Conservation (phyloP, 2,113 vertebrate species). For the Pomatostomus ruficeps region DNA sequence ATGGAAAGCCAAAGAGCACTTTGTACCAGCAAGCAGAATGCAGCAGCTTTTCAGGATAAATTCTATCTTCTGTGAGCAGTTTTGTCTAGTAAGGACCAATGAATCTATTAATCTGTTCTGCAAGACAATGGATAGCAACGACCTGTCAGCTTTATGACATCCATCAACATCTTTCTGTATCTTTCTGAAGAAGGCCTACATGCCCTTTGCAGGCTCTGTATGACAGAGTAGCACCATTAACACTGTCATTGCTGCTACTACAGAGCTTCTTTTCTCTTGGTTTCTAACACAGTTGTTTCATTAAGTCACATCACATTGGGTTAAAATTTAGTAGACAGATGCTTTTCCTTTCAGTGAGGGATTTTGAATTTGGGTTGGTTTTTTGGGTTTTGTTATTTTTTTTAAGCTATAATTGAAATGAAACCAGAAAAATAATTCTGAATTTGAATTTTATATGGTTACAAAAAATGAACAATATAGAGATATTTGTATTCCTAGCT, state of each 20-base stretch:
- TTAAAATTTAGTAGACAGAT: neutral
- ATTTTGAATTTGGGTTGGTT: neutral
- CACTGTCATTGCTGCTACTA: neutral
- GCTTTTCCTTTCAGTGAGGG: neutral
- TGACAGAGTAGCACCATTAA: neutral
- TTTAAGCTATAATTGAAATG: neutral
- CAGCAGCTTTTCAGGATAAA: slow-evolving; percentile 24
- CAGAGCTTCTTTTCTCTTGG: neutral
- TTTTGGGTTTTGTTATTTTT: neutral
- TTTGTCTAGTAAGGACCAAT: slow-evolving; percentile 41
- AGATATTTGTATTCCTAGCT: neutral
- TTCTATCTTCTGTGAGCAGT: slow-evolving; percentile 23
- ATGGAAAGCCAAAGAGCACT: slow-evolving; percentile 16
- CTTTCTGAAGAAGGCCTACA: neutral
- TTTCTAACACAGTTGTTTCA: neutral
- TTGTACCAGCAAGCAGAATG: slow-evolving; percentile 54
- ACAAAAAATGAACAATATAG: neutral
- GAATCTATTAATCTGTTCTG: slow-evolving; percentile 38
- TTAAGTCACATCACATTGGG: neutral
- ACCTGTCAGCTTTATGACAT: slow-evolving; percentile 5
- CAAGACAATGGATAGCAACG: neutral
- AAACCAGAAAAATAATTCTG: neutral
- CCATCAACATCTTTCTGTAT: neutral
- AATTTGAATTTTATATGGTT: neutral
- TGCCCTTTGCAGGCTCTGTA: neutral